Percentiles rank a stretch among this genome's conserved stretches.
Evolutionary conservation across 2,113 vertebrate species (phyloP).

Genomic region (Atrichornis clamosus): DNA sequence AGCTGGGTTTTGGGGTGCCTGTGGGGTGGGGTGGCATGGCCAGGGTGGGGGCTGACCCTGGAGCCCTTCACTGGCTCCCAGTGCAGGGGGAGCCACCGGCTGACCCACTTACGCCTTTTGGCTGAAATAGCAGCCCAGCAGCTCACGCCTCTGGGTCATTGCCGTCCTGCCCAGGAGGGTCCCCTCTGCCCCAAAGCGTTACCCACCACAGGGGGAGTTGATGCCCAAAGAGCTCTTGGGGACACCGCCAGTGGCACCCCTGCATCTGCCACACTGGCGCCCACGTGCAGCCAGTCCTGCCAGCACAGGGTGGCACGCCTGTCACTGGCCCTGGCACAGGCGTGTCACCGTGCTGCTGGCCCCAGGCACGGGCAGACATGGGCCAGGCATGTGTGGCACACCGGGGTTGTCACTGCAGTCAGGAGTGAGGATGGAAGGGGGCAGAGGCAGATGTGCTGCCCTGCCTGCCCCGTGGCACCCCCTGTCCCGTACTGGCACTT

Average conservation of each 20-base stretch:
- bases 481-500: neutral
- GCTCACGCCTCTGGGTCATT: neutral
- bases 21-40: neutral
- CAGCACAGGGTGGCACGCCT: accelerated
- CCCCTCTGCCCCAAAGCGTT: accelerated
- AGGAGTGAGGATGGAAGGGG: neutral
- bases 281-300: accelerated
- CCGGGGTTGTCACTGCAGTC: accelerated
- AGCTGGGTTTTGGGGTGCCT: neutral
- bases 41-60: accelerated
- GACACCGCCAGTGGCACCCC: neutral
- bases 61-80: neutral
- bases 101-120: slow-evolving; percentile 46
- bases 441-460: neutral
- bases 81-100: neutral
- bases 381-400: accelerated
- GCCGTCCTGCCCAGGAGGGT: neutral
- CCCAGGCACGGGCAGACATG: neutral
- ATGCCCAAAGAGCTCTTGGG: neutral
- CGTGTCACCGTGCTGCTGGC: accelerated
- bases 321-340: neutral
- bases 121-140: neutral
- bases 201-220: neutral
- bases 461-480: neutral
- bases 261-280: neutral